Base-by-base conservation (phyloP, 2,888 invertebrate genomes). In the Ligdia adustata region DNA sequence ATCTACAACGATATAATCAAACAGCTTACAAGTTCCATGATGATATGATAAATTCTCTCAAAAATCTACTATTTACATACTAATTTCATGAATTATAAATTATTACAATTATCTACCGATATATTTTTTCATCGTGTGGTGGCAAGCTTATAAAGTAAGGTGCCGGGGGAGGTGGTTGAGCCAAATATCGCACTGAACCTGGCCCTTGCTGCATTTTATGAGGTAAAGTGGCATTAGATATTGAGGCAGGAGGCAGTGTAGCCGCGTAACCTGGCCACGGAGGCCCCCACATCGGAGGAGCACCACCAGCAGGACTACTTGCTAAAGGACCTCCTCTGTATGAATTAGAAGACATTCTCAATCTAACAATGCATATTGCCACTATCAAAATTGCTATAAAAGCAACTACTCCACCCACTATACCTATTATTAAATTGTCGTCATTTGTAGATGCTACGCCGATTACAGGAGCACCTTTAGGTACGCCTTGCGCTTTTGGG, bases 401-500 rank as follows among this genome's bases (percentile, higher is more conserved):
- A 1, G 96, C 96, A 0, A 98, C 97, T 0, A 97, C 97, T 1
- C 97, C 97, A 0, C 97, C 97, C 0, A 97, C 97, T 58, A 98
- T 97, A n/a, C 97, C 97, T 49, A 98, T 97, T 38, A 98, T 97
- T n/a, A 98, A 89, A 2, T 97, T 97, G 65, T 98, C 97, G 66
- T 97, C 97, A 42, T 93, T 94, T 6, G 95, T 92, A 0, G 93
- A 85, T 4, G 91, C 90, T 47, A 91, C 90, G 1, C 91, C 91
- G 1, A 90, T 76, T 1, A 91, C 89, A 15, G 88, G 91, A 7
- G 92, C 92, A 29, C 91, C 91, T 78, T 93, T 94, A 39, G 92
- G 91, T 32, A 91, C 92, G 12, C 90, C 92, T 3, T 92, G 74
- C 64, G 91, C 87, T 63, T 91, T 81, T 13, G 92, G 87, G 46